Base-by-base conservation (phyloP, 2,888 invertebrate species). In the Plebejus argus region DNA sequence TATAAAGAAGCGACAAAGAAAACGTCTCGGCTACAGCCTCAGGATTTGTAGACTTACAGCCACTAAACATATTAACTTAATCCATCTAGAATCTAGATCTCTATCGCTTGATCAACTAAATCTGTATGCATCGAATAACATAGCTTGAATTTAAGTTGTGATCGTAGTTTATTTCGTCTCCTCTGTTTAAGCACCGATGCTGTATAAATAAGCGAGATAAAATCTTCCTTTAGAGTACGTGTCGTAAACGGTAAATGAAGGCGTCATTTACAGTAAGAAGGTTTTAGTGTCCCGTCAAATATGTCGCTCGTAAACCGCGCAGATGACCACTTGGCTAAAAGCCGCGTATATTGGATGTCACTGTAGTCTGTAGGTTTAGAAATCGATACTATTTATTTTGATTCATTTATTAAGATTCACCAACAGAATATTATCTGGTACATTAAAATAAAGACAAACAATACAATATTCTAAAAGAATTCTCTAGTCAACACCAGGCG, bases 211-310 rank as follows among this genome's bases (percentile, higher is more conserved):
- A 66, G 5, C 28, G 61, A 23, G 61, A 66, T 66, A 33, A 66
- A 66, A 49, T 74, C 74, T 18, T 74, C 8, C 23, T 74, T 53
- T 74, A 28, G 53, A 53, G 33, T 53, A 49, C 23, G 23, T 49
- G 45, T 53, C 74, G 74, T 74, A 74, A 74, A 74, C 49, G 12
- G 74, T 74, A 74, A 74, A 74, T 74, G 20, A 74, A 23, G 72
- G 74, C 53, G 53, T 72, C 72, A 23, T 49, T 45, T 72, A 35
- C 72, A 20, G 49, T 74, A 74, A 74, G 74, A 74, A 53, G 74
- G 74, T 74, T 74, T 74, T 74, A 74, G 53, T 74, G 74, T 74
- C 53, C 15, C 74, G 53, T 74, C 53, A 74, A 74, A 74, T 74
- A 74, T 28, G 49, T 74, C 28, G 74, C 74, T 74, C 74, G 74